Evolutionary conservation across 2,113 vertebrate species (phyloP).

Genomic region (Eidolon helvum): DNA sequence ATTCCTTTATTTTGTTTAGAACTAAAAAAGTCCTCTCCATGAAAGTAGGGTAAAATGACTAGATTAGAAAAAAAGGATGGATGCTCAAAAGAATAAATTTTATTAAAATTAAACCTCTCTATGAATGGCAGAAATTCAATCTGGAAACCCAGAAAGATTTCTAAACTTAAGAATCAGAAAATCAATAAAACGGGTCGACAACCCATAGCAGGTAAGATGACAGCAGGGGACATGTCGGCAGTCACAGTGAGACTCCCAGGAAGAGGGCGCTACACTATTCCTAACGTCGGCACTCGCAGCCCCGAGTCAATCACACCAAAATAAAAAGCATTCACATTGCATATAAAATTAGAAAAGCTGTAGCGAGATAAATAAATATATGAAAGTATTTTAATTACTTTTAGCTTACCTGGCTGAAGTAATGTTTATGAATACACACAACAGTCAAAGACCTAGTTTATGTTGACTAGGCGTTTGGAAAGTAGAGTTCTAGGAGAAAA

Average conservation of each 20-base stretch:
- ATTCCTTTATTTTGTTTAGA: not conserved
- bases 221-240: not conserved
- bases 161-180: not conserved
- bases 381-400: not conserved
- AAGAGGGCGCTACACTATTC: not conserved
- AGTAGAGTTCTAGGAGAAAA: conserved; percentile 8
- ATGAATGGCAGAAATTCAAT: conserved; percentile 11
- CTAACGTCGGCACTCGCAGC: conserved; percentile 55
- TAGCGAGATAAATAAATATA: conserved; percentile 49
- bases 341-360: conserved; percentile 48
- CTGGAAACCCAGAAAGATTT: not conserved
- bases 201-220: not conserved
- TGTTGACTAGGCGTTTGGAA: conserved; percentile 17
- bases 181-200: not conserved
- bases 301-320: conserved; percentile 36
- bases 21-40: not conserved
- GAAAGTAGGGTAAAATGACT: not conserved
- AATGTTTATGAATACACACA: not conserved
- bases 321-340: conserved; percentile 55
- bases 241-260: not conserved
- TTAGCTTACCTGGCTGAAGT: conserved; percentile 39
- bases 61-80: not conserved
- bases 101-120: conserved; percentile 23
- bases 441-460: not conserved
- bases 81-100: not conserved